Conservation (phyloP, 2,888 invertebrate genomes). For the Megamerina dolium region DNA sequence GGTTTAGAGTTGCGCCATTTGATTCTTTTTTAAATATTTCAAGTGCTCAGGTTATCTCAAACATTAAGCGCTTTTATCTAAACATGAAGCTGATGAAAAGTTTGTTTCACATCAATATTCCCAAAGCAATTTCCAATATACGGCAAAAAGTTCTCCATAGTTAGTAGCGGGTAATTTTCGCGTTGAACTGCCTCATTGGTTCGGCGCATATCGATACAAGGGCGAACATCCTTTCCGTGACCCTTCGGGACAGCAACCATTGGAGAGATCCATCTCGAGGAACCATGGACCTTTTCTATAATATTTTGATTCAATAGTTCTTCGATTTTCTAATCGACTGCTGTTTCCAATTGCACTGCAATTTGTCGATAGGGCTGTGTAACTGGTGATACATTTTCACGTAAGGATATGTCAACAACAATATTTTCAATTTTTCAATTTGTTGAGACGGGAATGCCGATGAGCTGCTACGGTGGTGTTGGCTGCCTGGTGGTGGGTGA, state of each 20-base stretch:
- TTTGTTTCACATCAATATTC: background rate
- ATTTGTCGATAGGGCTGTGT: background rate
- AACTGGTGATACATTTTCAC: too few species aligned
- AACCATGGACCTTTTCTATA: constrained; percentile 2
- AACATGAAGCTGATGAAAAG: too few species aligned
- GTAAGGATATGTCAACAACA: background rate
- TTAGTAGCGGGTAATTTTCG: constrained; percentile 4
- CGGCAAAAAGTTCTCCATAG: too few species aligned
- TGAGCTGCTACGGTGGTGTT: too few species aligned
- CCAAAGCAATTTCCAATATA: too few species aligned
- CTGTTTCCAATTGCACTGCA: background rate
- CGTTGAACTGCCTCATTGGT: constrained; percentile 26
- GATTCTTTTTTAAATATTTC: constrained; percentile 10
- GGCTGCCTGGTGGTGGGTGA: too few species aligned
- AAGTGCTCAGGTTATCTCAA: constrained; percentile 8
- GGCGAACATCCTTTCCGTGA: background rate
- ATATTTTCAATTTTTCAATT: too few species aligned
- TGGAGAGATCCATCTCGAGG: background rate
- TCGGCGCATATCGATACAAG: constrained; percentile 2
- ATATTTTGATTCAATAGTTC: constrained; percentile 3
- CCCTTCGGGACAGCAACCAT: constrained; percentile 1
- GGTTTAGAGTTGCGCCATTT: constrained; percentile 1
- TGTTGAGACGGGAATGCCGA: background rate
- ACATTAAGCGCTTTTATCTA: constrained; percentile 7
- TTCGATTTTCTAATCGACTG: background rate